phyloP scores from a whole-genome alignment of 2,797 vertebrate species.

The Pipistrellus kuhlii region DNA sequence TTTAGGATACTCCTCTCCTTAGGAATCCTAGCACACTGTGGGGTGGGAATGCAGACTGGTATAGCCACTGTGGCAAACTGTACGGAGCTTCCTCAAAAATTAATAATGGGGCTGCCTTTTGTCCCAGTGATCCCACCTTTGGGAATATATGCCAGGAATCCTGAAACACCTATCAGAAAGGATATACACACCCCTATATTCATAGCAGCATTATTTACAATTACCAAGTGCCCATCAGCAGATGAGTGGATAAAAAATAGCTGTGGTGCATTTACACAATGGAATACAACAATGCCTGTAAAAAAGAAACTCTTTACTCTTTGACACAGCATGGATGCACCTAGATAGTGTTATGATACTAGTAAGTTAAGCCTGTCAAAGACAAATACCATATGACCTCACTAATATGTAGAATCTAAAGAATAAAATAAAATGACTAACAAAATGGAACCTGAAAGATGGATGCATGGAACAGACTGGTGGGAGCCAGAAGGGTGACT shows the following conservation, averaged over 20 bases:
- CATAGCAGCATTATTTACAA: not conserved
- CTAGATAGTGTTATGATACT: not conserved
- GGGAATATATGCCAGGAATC: not conserved
- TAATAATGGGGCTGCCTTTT: not conserved
- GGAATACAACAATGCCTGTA: not conserved
- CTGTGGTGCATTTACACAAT: not conserved
- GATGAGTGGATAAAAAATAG: not conserved
- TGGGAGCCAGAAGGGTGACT: not conserved
- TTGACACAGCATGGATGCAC: not conserved
- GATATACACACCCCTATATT: not conserved
- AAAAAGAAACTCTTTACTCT: not conserved
- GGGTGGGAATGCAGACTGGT: not conserved
- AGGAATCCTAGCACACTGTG: not conserved
- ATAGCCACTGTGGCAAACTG: not conserved
- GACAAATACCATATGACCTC: no score
- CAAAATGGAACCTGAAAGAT: not conserved
- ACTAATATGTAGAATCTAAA: not conserved
- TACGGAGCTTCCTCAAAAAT: not conserved
- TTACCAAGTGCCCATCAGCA: not conserved
- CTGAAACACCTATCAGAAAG: not conserved
- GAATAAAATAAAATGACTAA: not conserved
- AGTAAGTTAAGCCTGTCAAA: not conserved
- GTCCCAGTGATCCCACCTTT: not conserved
- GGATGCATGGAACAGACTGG: not conserved
- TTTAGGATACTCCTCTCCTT: not conserved